Base-by-base conservation (phyloP, 2,113 vertebrate species). In the Mustelus asterias region DNA sequence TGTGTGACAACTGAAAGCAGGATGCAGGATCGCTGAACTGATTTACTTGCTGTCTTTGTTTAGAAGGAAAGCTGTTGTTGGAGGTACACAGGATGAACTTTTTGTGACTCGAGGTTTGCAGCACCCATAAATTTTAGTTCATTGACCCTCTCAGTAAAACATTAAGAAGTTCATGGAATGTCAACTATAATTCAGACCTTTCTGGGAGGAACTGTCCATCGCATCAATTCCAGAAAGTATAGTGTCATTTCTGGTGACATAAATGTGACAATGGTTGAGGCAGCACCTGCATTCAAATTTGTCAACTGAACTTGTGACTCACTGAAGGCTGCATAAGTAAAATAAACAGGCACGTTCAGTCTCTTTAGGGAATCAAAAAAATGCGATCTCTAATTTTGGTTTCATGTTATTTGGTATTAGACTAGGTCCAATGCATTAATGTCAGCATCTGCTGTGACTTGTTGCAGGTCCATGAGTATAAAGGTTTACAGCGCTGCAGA, bases 21-120 rank as follows among this genome's bases (percentile, higher is more conserved):
- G 10, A 95, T 26, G 70, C 94, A 60, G 29, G 54, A 90, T 60
- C 54, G 11, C 88, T 48, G 44, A 95, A 94, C n/a, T 94, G 92
- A 69, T 94, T 94, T 94, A 69, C 44, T 93, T 1, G 37, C 90
- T 67, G 90, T 16, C 33, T 65, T 93, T 65, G 92, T 94, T 94
- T 44, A 69, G n/a, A 69, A 69, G 63, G 16, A 94, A 69, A 60
- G 88, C 88, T 70, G 48, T 18, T 72, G 41, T 72, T 29, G 20
- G 41, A 72, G 67, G 67, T 95, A 95, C 10, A 67, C 67, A 69
- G 41, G 93, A 70, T 70, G 65, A 94, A 48, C 37, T 13, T 70
- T n/a, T 94, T 94, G n/a, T 11, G 6, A 72, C 8, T 8, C 29
- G 69, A 95, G 41, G 16, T 72, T 69, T 70, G 65, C 63, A 94